Conservation (phyloP, 2,888 invertebrate species). For the Tethea ocularis region DNA sequence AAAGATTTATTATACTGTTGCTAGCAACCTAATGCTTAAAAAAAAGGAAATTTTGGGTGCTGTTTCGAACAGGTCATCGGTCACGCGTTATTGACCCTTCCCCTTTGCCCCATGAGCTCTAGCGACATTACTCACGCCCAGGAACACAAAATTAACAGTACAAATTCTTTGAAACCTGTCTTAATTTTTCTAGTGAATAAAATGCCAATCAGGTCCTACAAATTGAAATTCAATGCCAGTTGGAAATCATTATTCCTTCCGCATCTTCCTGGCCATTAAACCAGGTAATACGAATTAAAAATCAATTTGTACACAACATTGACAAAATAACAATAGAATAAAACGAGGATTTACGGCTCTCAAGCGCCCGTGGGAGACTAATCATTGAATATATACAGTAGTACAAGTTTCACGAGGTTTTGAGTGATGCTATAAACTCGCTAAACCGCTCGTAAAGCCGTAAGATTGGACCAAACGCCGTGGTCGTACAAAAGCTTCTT, state of each 20-base stretch:
- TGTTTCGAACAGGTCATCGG: too few relatives aligned
- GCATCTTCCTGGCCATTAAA: background rate
- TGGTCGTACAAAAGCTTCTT: slow-evolving; percentile 31
- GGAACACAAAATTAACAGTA: too few relatives aligned
- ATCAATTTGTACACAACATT: slow-evolving; percentile 18
- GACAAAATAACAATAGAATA: background rate
- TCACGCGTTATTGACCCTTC: too few relatives aligned
- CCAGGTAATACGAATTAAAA: slow-evolving; percentile 22
- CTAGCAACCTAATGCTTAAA: too few relatives aligned
- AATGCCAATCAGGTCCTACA: background rate
- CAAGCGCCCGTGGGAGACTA: background rate
- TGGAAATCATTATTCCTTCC: background rate
- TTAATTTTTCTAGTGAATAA: background rate
- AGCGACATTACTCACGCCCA: too few relatives aligned
- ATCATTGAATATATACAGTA: background rate
- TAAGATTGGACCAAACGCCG: slow-evolving; percentile 48
- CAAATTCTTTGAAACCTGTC: too few relatives aligned
- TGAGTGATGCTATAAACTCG: slow-evolving; percentile 4
- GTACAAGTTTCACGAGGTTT: background rate
- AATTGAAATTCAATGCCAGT: background rate
- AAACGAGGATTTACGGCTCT: background rate
- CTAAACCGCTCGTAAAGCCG: slow-evolving; percentile 27
- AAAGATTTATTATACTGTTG: too few relatives aligned
- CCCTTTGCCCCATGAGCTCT: too few relatives aligned
- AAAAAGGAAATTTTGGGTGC: too few relatives aligned